Evolutionary conservation across 1,140 invertebrate genomes (phyloP).

Genomic region (Choristoneura fumiferana): DNA sequence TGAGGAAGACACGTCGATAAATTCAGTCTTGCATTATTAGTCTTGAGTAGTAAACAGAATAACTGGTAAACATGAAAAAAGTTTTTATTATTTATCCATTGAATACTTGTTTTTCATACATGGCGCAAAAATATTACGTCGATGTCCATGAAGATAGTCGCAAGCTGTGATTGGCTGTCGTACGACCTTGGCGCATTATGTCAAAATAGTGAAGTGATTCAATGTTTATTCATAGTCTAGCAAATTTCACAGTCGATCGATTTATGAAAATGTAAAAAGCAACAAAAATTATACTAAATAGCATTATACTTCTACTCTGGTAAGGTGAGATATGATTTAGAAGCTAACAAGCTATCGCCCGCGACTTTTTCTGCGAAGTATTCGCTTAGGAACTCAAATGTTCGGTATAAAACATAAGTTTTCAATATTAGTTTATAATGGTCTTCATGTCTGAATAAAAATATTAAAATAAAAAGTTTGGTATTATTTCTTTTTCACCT

Average conservation of each 20-base stretch:
- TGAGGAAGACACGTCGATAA: not conserved
- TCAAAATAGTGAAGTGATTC: constrained; percentile 38
- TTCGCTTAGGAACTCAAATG: no score
- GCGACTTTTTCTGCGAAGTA: no score
- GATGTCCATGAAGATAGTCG: constrained; percentile 34
- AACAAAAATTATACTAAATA: no score
- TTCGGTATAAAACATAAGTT: no score
- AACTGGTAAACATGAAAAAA: not conserved
- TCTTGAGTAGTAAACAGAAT: not conserved
- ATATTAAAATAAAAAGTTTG: no score
- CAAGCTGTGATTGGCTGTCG: constrained; percentile 41
- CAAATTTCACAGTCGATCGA: not conserved
- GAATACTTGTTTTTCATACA: constrained; percentile 2
- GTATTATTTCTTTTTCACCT: no score
- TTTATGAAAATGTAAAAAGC: not conserved
- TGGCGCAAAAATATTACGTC: constrained; percentile 21
- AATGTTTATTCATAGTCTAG: not conserved
- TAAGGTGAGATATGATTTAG: no score
- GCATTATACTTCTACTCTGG: no score
- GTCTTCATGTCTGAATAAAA: no score
- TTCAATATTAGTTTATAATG: no score
- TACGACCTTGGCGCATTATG: constrained; percentile 62
- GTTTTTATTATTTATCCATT: not conserved
- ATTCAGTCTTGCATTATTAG: not conserved
- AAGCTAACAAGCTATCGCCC: no score